phyloP scores from a whole-genome alignment of 1,140 invertebrate species.

The Orchesella cincta region DNA sequence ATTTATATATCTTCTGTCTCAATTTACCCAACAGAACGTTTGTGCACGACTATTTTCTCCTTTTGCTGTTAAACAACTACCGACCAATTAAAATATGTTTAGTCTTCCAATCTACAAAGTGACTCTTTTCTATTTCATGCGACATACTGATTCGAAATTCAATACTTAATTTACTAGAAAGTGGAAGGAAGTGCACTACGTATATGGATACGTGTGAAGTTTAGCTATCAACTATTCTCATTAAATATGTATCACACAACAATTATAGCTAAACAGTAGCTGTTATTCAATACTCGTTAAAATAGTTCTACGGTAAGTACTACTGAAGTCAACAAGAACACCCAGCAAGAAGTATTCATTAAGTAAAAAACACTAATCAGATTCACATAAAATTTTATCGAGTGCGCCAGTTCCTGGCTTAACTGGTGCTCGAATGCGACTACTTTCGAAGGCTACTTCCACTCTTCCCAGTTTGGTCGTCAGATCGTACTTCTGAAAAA shows the following conservation, averaged over 20 bases:
- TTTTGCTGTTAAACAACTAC: too few relatives aligned
- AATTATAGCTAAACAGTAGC: not conserved
- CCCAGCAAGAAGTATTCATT: not conserved
- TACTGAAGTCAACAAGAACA: not conserved
- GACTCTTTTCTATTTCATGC: too few relatives aligned
- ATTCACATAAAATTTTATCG: conserved; percentile 49
- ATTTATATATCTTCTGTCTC: too few relatives aligned
- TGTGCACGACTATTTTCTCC: too few relatives aligned
- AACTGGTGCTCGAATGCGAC: conserved; percentile 53
- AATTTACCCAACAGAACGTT: too few relatives aligned
- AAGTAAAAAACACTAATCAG: conserved; percentile 11
- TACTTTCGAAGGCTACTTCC: conserved; percentile 49
- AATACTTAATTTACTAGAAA: too few relatives aligned
- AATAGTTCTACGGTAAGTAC: not conserved
- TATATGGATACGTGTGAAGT: not conserved
- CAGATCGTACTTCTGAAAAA: conserved; percentile 43
- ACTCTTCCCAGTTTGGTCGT: conserved; percentile 41
- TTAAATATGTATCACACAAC: not conserved
- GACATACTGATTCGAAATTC: too few relatives aligned
- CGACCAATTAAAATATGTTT: too few relatives aligned
- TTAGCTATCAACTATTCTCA: not conserved
- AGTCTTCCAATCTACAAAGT: too few relatives aligned
- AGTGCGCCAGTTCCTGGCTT: conserved; percentile 62
- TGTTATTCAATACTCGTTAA: not conserved
- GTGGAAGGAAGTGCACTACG: not conserved